Base-by-base conservation (phyloP, 1,140 invertebrate genomes). In the Drosophila simulans region DNA sequence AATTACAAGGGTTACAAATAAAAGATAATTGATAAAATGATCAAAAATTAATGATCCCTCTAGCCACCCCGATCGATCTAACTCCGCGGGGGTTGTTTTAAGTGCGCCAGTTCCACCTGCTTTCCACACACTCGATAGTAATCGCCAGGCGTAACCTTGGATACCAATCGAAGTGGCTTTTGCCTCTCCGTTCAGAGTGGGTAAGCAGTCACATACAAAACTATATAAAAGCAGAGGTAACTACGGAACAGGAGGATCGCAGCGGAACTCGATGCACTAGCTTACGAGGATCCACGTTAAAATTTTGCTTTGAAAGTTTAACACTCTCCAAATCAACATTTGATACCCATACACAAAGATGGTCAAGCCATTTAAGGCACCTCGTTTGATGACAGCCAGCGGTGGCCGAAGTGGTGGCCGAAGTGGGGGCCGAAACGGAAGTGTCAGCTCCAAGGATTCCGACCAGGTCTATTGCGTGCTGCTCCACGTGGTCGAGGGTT, bases 401-500 rank as follows among this genome's bases (percentile, higher is more conserved):
- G 65, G 89, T 22, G 60, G 43, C 20, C 35, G 51, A 39, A 57
- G 64, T 27, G 55, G 17, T 17, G 20, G 20, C 20, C 20, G 20
- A 11, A 66, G 75, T 4, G 65, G 89, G 17, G 60, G 43, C 20
- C 35, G 52, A 39, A 57, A 59, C 34, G 55, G 2, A 25, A 78
- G 55, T 37, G 63, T 42, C 11, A 60, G 13, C 27, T 68, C 12
- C n/a, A 70, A 53, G 55, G 76, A 76, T 5, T n/a, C 20, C 1
- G 78, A 81, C 7, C 76, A 90, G 52, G 55, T 60, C 11, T 91
- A 79, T 35, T 91, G 90, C 51, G 88, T 91, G 8, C 62, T 91
- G 20, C 75, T 91, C 2, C 90, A 91, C n/a, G 75, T 91, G 1
- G 74, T 79, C 0, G 90, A 91, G 56, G 90, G 90, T 89, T 7